Evolutionary conservation across 2,888 invertebrate species (phyloP).

Genomic region (Euspilapteryx auroguttella): DNA sequence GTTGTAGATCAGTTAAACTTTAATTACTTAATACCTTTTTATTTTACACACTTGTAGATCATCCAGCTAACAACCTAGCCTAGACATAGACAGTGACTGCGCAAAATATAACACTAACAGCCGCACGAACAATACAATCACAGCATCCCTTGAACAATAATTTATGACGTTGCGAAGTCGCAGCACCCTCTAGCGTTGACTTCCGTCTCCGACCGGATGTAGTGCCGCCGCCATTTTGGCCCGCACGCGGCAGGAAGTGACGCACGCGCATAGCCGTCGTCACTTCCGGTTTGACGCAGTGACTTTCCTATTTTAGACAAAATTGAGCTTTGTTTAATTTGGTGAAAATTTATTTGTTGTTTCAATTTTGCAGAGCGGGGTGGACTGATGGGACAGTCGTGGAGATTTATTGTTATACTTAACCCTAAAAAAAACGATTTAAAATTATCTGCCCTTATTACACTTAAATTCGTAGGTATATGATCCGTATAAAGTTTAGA

Average conservation of each 20-base stretch:
- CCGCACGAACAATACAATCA: slow-evolving; percentile 24
- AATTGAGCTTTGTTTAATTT: too few species aligned
- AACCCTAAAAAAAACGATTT: too few species aligned
- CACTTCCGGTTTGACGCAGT: slow-evolving; percentile 36
- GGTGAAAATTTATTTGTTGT: too few species aligned
- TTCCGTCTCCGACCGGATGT: slow-evolving; percentile 36
- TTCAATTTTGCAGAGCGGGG: slow-evolving; percentile 14
- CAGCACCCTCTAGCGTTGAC: slow-evolving; percentile 30
- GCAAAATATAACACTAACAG: slow-evolving; percentile 24
- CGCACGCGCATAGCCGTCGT: slow-evolving; percentile 49
- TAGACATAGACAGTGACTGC: slow-evolving; percentile 26
- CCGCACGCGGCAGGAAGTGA: slow-evolving; percentile 50
- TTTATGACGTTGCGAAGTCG: slow-evolving; percentile 28
- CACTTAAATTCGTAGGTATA: too few species aligned
- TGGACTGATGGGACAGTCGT: too few species aligned
- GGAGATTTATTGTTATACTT: too few species aligned
- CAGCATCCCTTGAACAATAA: slow-evolving; percentile 43
- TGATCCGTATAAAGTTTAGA: too few species aligned
- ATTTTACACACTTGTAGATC: too few species aligned
- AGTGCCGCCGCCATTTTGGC: slow-evolving; percentile 52
- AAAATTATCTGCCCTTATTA: too few species aligned
- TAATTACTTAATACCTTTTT: too few species aligned
- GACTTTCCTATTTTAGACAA: slow-evolving; percentile 36
- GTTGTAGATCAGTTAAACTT: too few species aligned
- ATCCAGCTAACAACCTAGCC: too few species aligned